A percentile compares a stretch with the other conserved stretches of the same genome.
Evolutionary conservation across 2,888 invertebrate species (phyloP).

Genomic region (Tiliacea citrago): DNA sequence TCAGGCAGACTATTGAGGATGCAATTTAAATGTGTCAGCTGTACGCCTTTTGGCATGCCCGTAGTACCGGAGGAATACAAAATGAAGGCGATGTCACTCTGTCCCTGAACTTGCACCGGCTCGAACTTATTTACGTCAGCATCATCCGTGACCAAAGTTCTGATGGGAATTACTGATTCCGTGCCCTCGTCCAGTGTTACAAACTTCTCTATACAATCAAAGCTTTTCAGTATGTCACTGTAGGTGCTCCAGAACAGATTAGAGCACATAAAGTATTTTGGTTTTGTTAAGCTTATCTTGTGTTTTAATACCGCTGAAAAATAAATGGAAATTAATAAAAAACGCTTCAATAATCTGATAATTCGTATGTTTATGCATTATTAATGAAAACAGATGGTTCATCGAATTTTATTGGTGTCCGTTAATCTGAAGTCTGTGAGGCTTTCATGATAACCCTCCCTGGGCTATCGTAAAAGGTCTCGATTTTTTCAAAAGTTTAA

Average conservation of each 20-base stretch:
- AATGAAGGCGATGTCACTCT: slow-evolving; percentile 81
- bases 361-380: slow-evolving; percentile 9
- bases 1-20: slow-evolving; percentile 79
- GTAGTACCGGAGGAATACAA: slow-evolving; percentile 93
- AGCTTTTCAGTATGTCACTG: slow-evolving; percentile 72
- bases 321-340: slow-evolving; percentile 9
- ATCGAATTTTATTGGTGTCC: background rate
- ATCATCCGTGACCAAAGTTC: slow-evolving; percentile 69
- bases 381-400: background rate
- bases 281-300: slow-evolving; percentile 92
- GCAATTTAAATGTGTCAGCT: slow-evolving; percentile 91
- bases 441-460: background rate
- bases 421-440: slow-evolving; percentile 3
- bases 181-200: slow-evolving; percentile 74
- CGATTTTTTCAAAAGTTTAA: slow-evolving; percentile 24
- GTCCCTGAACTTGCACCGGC: slow-evolving; percentile 86
- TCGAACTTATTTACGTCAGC: slow-evolving; percentile 77
- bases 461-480: background rate
- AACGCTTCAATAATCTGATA: slow-evolving; percentile 23
- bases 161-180: slow-evolving; percentile 68
- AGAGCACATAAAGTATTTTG: slow-evolving; percentile 92
- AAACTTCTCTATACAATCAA: slow-evolving; percentile 74
- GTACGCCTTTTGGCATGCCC: slow-evolving; percentile 93
- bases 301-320: slow-evolving; percentile 92
- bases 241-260: slow-evolving; percentile 84